Evolutionary conservation across 2,888 invertebrate genomes (phyloP).

Genomic region (Habrosyne pyritoides): DNA sequence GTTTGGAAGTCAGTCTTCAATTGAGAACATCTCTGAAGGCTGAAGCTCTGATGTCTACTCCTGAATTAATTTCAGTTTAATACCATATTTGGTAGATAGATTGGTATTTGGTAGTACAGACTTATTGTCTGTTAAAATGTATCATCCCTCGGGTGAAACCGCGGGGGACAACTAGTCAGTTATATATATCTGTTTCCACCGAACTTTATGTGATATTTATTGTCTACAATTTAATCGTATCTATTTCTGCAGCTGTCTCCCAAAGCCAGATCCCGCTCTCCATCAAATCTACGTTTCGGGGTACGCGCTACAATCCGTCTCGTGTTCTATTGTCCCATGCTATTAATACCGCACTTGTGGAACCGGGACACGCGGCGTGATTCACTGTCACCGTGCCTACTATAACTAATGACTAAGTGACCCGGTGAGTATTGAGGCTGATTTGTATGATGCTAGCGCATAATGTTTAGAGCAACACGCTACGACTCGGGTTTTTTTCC

Average conservation of each 20-base stretch:
- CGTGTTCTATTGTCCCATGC: constrained; percentile 25
- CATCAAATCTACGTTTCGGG: not conserved
- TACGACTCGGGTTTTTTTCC: not conserved
- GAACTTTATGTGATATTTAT: too few species aligned
- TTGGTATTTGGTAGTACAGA: too few species aligned
- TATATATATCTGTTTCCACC: too few species aligned
- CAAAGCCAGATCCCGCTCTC: not conserved
- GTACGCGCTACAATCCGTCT: constrained; percentile 20
- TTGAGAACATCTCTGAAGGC: too few species aligned
- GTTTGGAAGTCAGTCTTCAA: too few species aligned
- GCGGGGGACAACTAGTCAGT: too few species aligned
- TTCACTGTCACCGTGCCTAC: constrained; percentile 33
- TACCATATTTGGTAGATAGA: too few species aligned
- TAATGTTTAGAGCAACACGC: not conserved
- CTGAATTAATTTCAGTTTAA: too few species aligned
- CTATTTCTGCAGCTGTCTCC: not conserved
- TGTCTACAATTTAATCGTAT: too few species aligned
- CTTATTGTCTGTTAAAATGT: too few species aligned
- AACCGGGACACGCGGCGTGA: constrained; percentile 27
- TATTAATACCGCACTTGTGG: constrained; percentile 24
- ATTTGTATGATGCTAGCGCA: not conserved
- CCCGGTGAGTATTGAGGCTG: not conserved
- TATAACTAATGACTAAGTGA: constrained; percentile 18
- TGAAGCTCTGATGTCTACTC: too few species aligned
- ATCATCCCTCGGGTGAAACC: too few species aligned